Evolutionary conservation across 2,113 vertebrate genomes (phyloP), one percentile per base, ranked within the genome.

Genomic region (Brienomyrus brachyistius): DNA sequence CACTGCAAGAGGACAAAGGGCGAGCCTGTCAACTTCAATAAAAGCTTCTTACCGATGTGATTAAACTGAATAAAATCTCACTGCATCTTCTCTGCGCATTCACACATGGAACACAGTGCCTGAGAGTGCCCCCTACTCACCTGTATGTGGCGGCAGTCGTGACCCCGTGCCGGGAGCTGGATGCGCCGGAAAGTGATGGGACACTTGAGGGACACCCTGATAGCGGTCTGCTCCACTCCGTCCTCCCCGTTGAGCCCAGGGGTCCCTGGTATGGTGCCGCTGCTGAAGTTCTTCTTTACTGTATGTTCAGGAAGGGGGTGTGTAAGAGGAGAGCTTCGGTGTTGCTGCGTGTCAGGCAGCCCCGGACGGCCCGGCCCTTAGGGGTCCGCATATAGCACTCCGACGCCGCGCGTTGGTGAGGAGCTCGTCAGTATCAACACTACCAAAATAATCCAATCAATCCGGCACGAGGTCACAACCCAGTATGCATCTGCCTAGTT

Each of bases 261-360:
- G 0, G 97, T 98, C 43, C 97, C 98, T 0, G 98, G 96, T 70
- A 98, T 96, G 0, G 97, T 97, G 17, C 97, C 98, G 0, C 97
- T 97, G 94, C 97, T 98, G 95, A 99, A 99, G 95, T 98, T 98
- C 59, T 97, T 96, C 92, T 98, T 99, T 89, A 98, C 98, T 96
- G 90, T 9, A n/a, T 8, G 0, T 27, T 66, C 9, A 48, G n/a
- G 4, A 87, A 31, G 43, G 17, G 35, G 43, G 21, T 35, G 1
- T 50, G 0, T 87, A 1, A 0, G 40, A 80, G 23, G 54, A 47
- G 86, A 21, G 50, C n/a, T 2, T 40, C 0, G 6, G 5, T 9
- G 40, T 1, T 40, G 40, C 40, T 40, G 40, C 1, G 40, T 40
- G 2, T 56, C n/a, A 52, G n/a, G 40, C 3, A 2, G 31, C n/a